Base-by-base conservation (phyloP, 2,888 invertebrate genomes). In the Belgica antarctica region DNA sequence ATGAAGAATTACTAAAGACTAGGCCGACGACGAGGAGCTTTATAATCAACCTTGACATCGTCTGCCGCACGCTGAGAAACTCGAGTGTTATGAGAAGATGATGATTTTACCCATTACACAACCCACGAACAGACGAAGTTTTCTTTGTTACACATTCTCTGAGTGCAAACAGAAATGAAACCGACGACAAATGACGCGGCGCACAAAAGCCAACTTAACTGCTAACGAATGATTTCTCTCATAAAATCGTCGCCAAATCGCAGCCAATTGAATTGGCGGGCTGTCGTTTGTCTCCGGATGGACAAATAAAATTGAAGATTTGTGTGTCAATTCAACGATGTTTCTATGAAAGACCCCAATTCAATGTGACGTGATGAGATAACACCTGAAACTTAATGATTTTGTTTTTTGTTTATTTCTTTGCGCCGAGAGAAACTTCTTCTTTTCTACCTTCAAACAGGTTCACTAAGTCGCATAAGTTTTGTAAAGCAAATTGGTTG, bases 1-100 rank as follows among this genome's bases (percentile, higher is more conserved):
- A 52, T 22, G 5, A 52, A 52, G 12, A 17, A 52, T 52, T 52
- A 52, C 52, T 19, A 52, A 52, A 52, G 52, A 52, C 7, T 31
- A 5, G 12, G 52, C 5, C 52, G 22, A 52, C 17, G 15, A 52
- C n/a, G 41, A 41, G 15, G 15, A 41, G 15, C 28, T 62, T 62
- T 41, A 62, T 36, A 62, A 62, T 62, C 62, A 62, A 62, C 62
- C 62, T 62, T 62, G 62, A 62, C 62, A 62, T 62, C 34, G 28
- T 62, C 62, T 36, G 62, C 22, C 27, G 15, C 59, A n/a, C n/a
- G 25, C 19, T 15, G 59, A 59, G 59, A 59, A 59, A 52, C 41
- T 4, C 17, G 17, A 52, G 5, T 31, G 34, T 31, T n/a, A n/a
- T n/a, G n/a, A n/a, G n/a, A 59, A 27, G 59, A 22, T 2, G 52